A percentile compares a stretch with the other conserved stretches of the same genome.
These are phyloP conservation scores for Poliocrania exsul DNA, from an alignment of 2,797 vertebrate genomes.

Conservation along the genomic window DNA sequence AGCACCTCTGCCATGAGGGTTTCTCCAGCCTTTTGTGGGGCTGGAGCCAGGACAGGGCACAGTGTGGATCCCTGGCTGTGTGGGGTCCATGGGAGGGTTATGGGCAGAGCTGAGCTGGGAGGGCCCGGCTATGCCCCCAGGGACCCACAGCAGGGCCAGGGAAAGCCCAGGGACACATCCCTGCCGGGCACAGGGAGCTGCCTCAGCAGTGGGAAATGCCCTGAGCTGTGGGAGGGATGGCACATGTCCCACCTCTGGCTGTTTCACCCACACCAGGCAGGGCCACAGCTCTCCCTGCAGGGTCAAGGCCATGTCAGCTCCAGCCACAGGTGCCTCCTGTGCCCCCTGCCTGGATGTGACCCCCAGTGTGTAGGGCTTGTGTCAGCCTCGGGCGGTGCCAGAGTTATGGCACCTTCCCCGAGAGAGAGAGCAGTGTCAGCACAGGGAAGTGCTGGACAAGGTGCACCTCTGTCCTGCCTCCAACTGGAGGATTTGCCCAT, in stretches of 20 bases:
- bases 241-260: fast-evolving
- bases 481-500: fast-evolving
- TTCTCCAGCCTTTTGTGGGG: neutral
- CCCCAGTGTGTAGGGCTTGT: neutral
- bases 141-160: neutral
- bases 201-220: neutral
- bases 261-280: neutral
- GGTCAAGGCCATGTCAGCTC: fast-evolving
- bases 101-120: fast-evolving
- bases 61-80: fast-evolving
- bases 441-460: neutral
- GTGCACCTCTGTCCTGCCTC: neutral
- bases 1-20: neutral
- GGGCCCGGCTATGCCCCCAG: fast-evolving
- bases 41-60: fast-evolving
- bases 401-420: neutral
- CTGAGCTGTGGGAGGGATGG: fast-evolving
- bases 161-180: neutral
- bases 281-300: neutral
- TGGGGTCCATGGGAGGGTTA: fast-evolving
- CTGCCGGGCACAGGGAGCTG: fast-evolving
- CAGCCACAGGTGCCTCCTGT: neutral
- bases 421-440: neutral
- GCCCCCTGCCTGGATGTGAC: neutral
- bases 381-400: neutral